Evolutionary conservation across 2,797 vertebrate species (phyloP).

Genomic region (Lerista edwardsae): DNA sequence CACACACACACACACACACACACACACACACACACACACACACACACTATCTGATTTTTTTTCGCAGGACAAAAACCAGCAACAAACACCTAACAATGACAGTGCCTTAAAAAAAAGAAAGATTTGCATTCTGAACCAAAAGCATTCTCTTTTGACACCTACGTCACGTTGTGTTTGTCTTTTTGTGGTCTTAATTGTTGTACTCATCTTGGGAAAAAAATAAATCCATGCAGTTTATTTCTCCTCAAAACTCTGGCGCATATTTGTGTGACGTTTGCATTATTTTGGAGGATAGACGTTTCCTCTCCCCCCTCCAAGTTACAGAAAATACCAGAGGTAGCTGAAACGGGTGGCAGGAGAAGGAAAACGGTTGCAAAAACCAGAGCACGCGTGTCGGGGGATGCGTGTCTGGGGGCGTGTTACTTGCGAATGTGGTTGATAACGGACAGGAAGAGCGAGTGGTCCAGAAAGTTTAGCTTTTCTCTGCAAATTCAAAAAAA

Average conservation of each 20-base stretch:
- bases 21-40: too few relatives aligned
- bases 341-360: not conserved
- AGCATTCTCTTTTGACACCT: conserved; percentile 62
- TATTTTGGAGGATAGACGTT: not conserved
- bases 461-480: too few relatives aligned
- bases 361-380: not conserved
- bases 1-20: too few relatives aligned
- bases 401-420: too few relatives aligned
- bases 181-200: conserved; percentile 75
- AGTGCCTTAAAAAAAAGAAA: conserved; percentile 61
- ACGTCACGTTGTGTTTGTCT: conserved; percentile 73
- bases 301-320: not conserved
- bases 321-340: too few relatives aligned
- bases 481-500: not conserved
- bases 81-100: too few relatives aligned
- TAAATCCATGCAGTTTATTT: conserved; percentile 81
- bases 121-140: conserved; percentile 62
- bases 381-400: not conserved
- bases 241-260: conserved; percentile 72
- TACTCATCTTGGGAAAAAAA: conserved; percentile 77
- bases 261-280: conserved; percentile 33
- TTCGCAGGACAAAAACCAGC: too few relatives aligned
- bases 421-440: not conserved
- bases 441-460: not conserved
- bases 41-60: too few relatives aligned